A percentile compares a stretch with the other conserved stretches of the same genome.
These are phyloP conservation scores for Myrmecobius fasciatus DNA, from an alignment of 2,113 vertebrate genomes.

Conservation along the genomic window DNA sequence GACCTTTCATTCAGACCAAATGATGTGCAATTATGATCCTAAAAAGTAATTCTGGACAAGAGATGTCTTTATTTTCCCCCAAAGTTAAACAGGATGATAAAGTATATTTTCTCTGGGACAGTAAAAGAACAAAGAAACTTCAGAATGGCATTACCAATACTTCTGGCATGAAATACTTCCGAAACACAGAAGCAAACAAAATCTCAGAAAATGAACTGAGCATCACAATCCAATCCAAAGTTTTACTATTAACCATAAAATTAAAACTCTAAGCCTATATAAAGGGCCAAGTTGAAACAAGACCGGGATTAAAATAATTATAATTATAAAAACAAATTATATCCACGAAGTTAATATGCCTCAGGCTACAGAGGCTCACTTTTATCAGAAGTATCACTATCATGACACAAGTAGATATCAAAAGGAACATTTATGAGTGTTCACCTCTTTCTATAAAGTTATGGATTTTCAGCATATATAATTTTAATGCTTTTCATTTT, in stretches of 20 bases:
- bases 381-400: neutral
- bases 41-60: slow-evolving; percentile 68
- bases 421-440: neutral
- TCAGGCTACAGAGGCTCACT: slow-evolving; percentile 1
- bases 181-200: slow-evolving; percentile 4
- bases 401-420: neutral
- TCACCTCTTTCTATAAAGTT: slow-evolving; percentile 22
- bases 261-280: slow-evolving; percentile 30
- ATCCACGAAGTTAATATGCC: neutral
- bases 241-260: slow-evolving; percentile 47
- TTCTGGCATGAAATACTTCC: slow-evolving; percentile 22
- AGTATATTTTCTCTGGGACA: slow-evolving; percentile 69
- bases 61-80: slow-evolving; percentile 74
- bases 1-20: slow-evolving; percentile 70
- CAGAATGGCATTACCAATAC: slow-evolving; percentile 37
- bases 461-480: slow-evolving; percentile 11
- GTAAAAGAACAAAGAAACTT: slow-evolving; percentile 61
- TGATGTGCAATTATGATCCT: slow-evolving; percentile 66
- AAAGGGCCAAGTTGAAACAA: neutral
- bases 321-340: slow-evolving; percentile 30
- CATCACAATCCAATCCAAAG: slow-evolving; percentile 18
- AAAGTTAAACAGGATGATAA: slow-evolving; percentile 72
- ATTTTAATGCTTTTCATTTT: slow-evolving; percentile 37
- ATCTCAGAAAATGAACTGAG: slow-evolving; percentile 33
- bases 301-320: slow-evolving; percentile 16